Evolutionary conservation across 2,113 vertebrate genomes (phyloP).

Genomic region (Pterocles orientalis): DNA sequence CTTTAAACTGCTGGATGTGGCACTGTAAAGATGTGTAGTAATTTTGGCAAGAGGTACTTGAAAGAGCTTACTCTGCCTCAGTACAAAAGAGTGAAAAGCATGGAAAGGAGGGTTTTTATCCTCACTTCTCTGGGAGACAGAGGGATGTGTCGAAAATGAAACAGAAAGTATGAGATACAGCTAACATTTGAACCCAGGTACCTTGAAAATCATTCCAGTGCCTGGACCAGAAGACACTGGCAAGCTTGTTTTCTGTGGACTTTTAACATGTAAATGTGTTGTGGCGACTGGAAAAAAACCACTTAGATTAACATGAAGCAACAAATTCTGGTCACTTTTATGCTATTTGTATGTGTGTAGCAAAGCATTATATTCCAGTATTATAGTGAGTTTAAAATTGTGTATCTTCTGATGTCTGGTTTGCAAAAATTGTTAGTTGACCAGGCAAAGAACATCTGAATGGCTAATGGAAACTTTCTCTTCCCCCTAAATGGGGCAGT

Average conservation of each 20-base stretch:
- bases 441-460: constrained; percentile 56
- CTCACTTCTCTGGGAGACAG: neutral
- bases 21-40: neutral
- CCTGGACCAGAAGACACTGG: neutral
- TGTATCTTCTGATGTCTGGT: neutral
- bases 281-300: neutral
- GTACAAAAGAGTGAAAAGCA: neutral
- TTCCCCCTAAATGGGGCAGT: constrained; percentile 68
- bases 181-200: neutral
- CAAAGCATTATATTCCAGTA: neutral
- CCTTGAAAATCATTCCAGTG: neutral
- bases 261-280: neutral
- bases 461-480: constrained; percentile 77
- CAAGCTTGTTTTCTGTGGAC: neutral
- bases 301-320: neutral
- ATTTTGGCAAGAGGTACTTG: neutral
- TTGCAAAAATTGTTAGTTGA: constrained; percentile 48
- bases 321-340: neutral
- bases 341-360: neutral
- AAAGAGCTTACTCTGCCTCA: neutral
- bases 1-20: neutral
- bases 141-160: neutral
- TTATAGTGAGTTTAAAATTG: neutral
- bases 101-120: neutral
- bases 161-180: neutral